Base-by-base conservation (phyloP, 2,888 invertebrate species). In the Molanna angustata region DNA sequence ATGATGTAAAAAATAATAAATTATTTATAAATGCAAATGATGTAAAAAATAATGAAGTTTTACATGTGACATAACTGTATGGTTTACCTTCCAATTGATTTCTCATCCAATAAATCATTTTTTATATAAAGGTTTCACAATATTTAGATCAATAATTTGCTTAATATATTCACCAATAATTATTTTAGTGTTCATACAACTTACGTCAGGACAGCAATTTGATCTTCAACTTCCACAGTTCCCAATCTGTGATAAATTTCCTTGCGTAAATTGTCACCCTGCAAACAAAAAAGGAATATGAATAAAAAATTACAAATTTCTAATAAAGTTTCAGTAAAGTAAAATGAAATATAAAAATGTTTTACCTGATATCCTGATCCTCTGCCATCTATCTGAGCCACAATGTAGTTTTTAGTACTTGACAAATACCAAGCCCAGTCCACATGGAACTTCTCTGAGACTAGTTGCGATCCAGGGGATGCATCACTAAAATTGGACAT, bases 351-450 rank as follows among this genome's bases (percentile, higher is more conserved):
- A n/a, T n/a, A n/a, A n/a, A n/a, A n/a, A n/a, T n/a, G 11, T 14
- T 2, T 32, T 35, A 76, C 76, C 70, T 76, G 76, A 61, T 80
- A 89, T 0, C 89, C 90, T 1, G 91, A 86, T 4, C 95, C 95
- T 27, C 94, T 76, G 0, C 90, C 94, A 71, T 96, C 95, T 47
- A 94, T 90, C 68, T 88, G 84, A 0, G 90, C 94, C 21, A 92
- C 88, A 58, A 94, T 87, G 66, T 90, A 89, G 67, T 89, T 88
- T 60, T 88, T 80, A 13, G 86, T 84, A 45, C 90, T 87, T 2
- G 89, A 83, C 48, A 95, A 72, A 70, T 92, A 94, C 77, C 90
- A 88, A 46, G 88, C 85, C 90, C 92, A 94, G 53, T 85, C 85
- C 0, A 91, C 76, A 32, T 80, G 76, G 80, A 88, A 94, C 58